Base-by-base conservation (phyloP, 2,797 vertebrate genomes). In the Knipowitschia caucasica region DNA sequence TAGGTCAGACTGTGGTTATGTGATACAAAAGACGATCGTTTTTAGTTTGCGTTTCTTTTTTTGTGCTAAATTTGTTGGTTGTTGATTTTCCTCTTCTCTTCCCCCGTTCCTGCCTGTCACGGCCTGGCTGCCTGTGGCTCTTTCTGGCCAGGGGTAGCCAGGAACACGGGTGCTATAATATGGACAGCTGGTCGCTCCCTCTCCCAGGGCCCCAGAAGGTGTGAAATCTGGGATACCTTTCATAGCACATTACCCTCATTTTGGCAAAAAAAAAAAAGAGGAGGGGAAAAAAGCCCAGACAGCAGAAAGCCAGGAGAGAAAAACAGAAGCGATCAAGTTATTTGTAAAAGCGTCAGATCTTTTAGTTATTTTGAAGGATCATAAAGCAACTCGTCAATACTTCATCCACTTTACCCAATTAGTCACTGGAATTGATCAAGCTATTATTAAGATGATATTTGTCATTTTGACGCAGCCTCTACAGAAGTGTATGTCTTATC, bases 181-280 rank as follows among this genome's bases (percentile, higher is more conserved):
- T 84, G 81, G 87, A 89, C 90, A 91, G 88, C 89, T 90, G 90
- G 87, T 82, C 83, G 61, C 80, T 77, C 81, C 67, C 64, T 85
- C 83, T 89, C 85, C 71, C 69, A 80, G 81, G 84, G 81, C 71
- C 78, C 85, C 83, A 71, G 81, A 86, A 86, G 87, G 80, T 89
- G 88, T 82, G 84, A 89, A 89, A 88, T 83, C 87, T 87, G 79
- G 81, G 83, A 83, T 88, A 88, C 83, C 83, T 90, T 89, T 91
- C 85, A 87, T 84, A 86, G 84, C 82, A 84, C 78, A 86, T 88
- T 88, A 86, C 81, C 81, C 81, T 90, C 84, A 81, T 83, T 89
- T 88, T 84, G 82, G 82, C 73, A 69, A 77, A 26, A 44, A 75
- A 73, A 43, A 77, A 34, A 33, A 75, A n/a, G n/a, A n/a, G n/a